Evolutionary conservation across 2,797 vertebrate species (phyloP), one percentile per base, ranked within the genome.

Genomic region (Botia almorhae): DNA sequence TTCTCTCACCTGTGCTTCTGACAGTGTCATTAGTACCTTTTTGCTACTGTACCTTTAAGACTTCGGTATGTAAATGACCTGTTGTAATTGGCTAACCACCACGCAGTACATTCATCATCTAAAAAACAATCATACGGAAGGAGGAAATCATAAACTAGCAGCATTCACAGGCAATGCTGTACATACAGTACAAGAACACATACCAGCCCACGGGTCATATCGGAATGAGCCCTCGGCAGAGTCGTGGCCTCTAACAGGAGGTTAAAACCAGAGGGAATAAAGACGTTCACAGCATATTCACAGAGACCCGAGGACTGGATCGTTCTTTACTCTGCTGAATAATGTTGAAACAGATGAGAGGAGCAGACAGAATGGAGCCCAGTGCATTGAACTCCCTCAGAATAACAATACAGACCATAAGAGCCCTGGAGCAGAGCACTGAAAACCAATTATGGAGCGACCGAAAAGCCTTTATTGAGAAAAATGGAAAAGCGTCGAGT

Each of bases 291-390:
- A 63, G 71, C 67, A 48, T 74, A 43, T 33, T 82, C 29, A 39
- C 61, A 2, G 76, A 83, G 71, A 74, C 63, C 69, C n/a, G 74
- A 74, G 70, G 78, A 63, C 67, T 67, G 80, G 23, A 68, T 81
- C 21, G 43, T 77, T 55, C 60, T 78, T 70, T 71, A 71, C 68
- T 53, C 63, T 60, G 56, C 68, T 78, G 68, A 84, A 86, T 82
- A 71, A 84, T n/a, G 69, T 69, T 82, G 69, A 82, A 81, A 75
- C 33, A 78, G 73, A 76, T n/a, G 1, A 81, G 70, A 76, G 48
- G 74, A 74, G 71, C 69, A 58, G 21, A 51, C 69, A 67, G 60
- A 82, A 77, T 46, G 16, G 7, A 55, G 23, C 48, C 56, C 67
- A 33, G 50, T 48, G 60, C 14, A 29, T 76, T 76, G 50, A 56